Conservation (phyloP, 2,888 invertebrate genomes). For the Microplitis manilae region DNA sequence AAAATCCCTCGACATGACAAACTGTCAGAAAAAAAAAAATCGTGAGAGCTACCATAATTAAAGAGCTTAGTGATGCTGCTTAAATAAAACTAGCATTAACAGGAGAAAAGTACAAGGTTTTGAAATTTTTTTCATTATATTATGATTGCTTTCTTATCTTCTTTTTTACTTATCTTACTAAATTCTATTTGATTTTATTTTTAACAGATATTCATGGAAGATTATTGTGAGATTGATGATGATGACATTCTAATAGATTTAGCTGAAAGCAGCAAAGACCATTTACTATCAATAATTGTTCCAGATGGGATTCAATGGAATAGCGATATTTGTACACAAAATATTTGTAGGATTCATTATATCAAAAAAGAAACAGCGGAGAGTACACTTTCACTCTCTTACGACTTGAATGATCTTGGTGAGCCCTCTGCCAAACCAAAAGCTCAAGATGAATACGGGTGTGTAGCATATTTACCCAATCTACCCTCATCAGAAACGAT, state of each 20-base stretch:
- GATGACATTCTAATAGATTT: background rate
- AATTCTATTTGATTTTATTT: background rate
- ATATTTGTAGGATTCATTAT: background rate
- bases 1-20: too few relatives aligned
- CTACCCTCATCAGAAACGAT: background rate
- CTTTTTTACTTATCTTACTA: too few relatives aligned
- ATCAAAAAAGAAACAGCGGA: background rate
- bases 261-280: background rate
- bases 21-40: too few relatives aligned
- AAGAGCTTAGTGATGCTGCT: too few relatives aligned
- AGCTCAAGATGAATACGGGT: background rate
- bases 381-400: background rate
- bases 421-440: background rate
- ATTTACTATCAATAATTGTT: background rate
- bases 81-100: too few relatives aligned
- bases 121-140: too few relatives aligned
- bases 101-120: too few relatives aligned
- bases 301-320: background rate
- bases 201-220: background rate
- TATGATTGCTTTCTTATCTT: too few relatives aligned
- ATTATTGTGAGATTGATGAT: background rate
- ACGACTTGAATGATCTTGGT: background rate
- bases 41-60: too few relatives aligned
- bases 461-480: constrained; percentile 13
- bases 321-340: background rate